Conservation (phyloP, 1,140 invertebrate genomes). For the Aphaenogaster ashmeadi region DNA sequence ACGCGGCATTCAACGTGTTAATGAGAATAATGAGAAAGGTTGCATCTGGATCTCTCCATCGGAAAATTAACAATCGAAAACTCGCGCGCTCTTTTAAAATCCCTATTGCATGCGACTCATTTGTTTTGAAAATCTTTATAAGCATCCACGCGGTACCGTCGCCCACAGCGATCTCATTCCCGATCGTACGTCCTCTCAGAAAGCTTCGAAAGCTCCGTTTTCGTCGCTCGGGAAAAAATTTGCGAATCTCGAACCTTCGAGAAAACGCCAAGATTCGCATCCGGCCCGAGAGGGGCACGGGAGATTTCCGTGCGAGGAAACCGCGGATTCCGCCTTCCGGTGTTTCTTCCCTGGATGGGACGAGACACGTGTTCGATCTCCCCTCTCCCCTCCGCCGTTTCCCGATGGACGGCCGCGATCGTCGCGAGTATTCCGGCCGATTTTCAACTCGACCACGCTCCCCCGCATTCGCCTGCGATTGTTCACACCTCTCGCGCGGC, state of each 20-base stretch:
- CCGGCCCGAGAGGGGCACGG: no score
- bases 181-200: no score
- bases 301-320: not conserved
- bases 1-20: not conserved
- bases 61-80: not conserved
- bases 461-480: not conserved
- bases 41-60: not conserved
- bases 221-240: no score
- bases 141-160: not conserved
- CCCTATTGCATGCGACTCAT: not conserved
- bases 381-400: not conserved
- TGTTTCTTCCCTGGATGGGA: not conserved
- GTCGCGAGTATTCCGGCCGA: not conserved
- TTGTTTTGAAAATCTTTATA: not conserved
- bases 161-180: no score
- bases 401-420: not conserved
- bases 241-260: no score
- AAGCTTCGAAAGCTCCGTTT: no score
- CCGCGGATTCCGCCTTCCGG: not conserved
- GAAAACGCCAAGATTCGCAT: no score
- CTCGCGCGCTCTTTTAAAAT: not conserved
- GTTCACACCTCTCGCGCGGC: not conserved
- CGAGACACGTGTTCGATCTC: conserved; percentile 4
- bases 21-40: not conserved
- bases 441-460: not conserved